phyloP scores from a whole-genome alignment of 2,888 invertebrate species.

The Matsumyia berberina region DNA sequence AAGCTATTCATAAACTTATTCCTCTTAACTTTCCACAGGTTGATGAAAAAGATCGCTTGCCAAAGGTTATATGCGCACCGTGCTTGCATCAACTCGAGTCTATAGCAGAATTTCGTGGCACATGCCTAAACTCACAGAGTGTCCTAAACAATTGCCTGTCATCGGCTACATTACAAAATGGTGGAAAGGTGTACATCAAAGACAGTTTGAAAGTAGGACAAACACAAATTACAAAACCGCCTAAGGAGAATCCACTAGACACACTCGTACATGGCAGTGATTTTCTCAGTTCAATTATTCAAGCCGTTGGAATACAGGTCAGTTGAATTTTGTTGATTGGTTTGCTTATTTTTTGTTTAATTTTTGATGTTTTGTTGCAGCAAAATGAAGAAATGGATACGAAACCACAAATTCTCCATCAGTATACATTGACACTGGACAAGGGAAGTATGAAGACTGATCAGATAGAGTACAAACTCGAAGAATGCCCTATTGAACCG shows the following conservation, averaged over 20 bases:
- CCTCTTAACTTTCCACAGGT: conserved; percentile 83
- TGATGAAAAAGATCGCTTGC: conserved; percentile 88
- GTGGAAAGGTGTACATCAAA: conserved; percentile 88
- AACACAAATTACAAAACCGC: conserved; percentile 45
- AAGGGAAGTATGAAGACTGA: conserved; percentile 79
- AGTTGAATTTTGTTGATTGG: conserved; percentile 30
- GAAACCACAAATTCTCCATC: conserved; percentile 80
- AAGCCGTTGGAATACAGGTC: conserved; percentile 83
- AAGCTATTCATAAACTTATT: neutral
- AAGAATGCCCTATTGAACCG: conserved; percentile 67
- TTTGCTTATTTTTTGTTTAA: conserved; percentile 5
- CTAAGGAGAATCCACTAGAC: conserved; percentile 62
- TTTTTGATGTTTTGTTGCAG: conserved; percentile 48
- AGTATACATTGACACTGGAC: conserved; percentile 84
- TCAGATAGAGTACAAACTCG: conserved; percentile 81
- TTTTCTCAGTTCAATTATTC: conserved; percentile 83
- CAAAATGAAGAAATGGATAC: conserved; percentile 73
- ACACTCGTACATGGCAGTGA: conserved; percentile 79
- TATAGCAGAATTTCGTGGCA: conserved; percentile 87
- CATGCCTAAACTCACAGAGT: conserved; percentile 87
- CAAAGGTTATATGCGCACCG: conserved; percentile 88
- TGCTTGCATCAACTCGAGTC: conserved; percentile 88
- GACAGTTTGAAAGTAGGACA: conserved; percentile 82
- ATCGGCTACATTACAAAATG: conserved; percentile 87
- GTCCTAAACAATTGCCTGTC: conserved; percentile 89